Evolutionary conservation across 2,113 vertebrate species (phyloP), one percentile per base, ranked within the genome.

Genomic region (Oncorhynchus masou): DNA sequence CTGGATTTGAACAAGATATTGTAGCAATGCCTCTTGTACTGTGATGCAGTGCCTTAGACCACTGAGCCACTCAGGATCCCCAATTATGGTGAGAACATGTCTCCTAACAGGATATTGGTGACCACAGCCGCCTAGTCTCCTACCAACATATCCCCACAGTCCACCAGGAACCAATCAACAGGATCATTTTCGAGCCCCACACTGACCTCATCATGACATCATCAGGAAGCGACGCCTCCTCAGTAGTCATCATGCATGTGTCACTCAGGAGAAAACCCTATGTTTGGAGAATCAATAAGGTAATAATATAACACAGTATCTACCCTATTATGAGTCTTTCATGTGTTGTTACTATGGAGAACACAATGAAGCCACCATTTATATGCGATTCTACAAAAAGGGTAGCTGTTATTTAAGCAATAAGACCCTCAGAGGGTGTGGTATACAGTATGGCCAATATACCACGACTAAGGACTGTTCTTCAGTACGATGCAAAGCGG

Each of bases 211-310:
- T 86, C 68, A 73, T 87, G 65, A 39, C 85, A 0, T 88, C 86
- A 70, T 86, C 90, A 7, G 79, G 88, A 54, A 91, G 86, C 51
- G 60, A 87, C 71, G 15, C 39, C 20, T 67, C 74, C 24, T 91
- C 89, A 19, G 75, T 82, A 31, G 84, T 90, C 24, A 91, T 89
- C 67, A 70, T 25, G 70, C 85, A 80, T 1, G 34, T 85, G 65
- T 79, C 74, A 8, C 68, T 76, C 9, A 87, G 76, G 78, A 85
- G 81, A 69, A 79, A 89, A 62, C 70, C 64, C 25, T 78, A 75
- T 49, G 70, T 82, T 54, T 89, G 84, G 84, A 84, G 75, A 83
- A 76, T 90, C 16, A 81, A 82, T 27, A 87, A 90, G 91, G 90
- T 91, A 74, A 45, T 27, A 11, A 25, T 2, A 22, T 60, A 29